These are phyloP conservation scores for Schizothorax lantsangensis DNA, from an alignment of 2,797 vertebrate genomes.

Conservation along the genomic window DNA sequence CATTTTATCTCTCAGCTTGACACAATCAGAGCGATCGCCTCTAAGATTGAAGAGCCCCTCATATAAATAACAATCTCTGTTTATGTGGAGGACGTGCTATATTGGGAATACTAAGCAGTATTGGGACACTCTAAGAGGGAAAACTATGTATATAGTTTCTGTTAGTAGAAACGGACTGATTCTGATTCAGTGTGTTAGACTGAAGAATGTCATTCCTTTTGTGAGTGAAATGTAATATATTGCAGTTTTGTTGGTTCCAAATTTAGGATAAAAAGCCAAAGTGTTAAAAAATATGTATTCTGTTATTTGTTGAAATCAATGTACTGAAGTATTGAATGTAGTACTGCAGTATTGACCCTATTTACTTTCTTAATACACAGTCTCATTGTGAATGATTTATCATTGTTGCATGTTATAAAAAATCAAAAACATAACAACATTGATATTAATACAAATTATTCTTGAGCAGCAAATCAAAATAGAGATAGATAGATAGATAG, in stretches of 20 bases:
- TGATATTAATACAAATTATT: background rate
- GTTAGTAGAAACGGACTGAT: background rate
- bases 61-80: constrained; percentile 61
- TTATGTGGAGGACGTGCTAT: constrained; percentile 24
- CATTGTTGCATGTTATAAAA: background rate
- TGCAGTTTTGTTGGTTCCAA: background rate
- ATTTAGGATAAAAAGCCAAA: background rate
- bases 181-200: background rate
- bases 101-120: constrained; percentile 37
- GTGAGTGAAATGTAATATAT: background rate
- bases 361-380: background rate
- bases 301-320: too few species aligned
- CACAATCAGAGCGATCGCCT: constrained; percentile 34
- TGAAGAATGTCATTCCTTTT: background rate
- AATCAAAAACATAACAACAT: background rate
- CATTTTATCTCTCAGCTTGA: constrained; percentile 36
- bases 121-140: background rate
- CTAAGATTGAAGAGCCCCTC: constrained; percentile 25
- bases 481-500: too few species aligned
- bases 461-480: background rate
- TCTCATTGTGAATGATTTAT: background rate
- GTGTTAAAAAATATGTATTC: background rate
- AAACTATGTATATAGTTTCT: background rate
- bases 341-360: too few species aligned
- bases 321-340: too few species aligned